Conservation (phyloP, 2,113 vertebrate species). For the Anhinga anhinga region DNA sequence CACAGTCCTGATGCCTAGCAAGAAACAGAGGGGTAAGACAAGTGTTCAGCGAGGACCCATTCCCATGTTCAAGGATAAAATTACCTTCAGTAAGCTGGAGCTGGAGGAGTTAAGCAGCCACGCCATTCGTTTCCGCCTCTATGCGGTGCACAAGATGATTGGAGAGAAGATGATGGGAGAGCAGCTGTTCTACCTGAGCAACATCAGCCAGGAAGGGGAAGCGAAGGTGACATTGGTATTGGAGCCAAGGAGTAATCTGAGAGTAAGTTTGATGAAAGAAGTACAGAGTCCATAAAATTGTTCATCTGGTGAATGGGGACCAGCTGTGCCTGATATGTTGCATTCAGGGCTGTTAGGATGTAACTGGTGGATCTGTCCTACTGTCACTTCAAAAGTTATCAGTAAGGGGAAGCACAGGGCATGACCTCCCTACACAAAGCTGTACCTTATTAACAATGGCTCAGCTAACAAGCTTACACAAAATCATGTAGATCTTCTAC, state of each 20-base stretch:
- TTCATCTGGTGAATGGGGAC: neutral
- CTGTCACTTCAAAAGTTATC: neutral
- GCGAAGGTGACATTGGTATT: constrained; percentile 82
- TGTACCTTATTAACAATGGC: neutral
- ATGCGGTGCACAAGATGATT: constrained; percentile 84
- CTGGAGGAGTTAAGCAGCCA: constrained; percentile 76
- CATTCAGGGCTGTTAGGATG: neutral
- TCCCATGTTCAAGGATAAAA: constrained; percentile 86
- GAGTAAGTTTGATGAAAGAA: constrained; percentile 75
- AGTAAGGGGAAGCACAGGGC: neutral
- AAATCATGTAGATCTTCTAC: neutral
- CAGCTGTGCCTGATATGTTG: neutral
- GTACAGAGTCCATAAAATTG: neutral
- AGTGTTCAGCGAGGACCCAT: constrained; percentile 82
- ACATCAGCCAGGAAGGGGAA: constrained; percentile 72
- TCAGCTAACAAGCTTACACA: neutral
- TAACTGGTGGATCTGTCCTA: neutral
- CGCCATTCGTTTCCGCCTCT: constrained; percentile 89
- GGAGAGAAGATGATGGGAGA: constrained; percentile 95
- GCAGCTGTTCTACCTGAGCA: constrained; percentile 81
- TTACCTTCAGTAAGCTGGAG: constrained; percentile 85
- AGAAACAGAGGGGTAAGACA: constrained; percentile 89
- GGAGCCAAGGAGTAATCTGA: constrained; percentile 90
- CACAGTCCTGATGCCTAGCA: constrained; percentile 86
- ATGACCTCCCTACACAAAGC: neutral